Evolutionary conservation across 2,113 vertebrate genomes (phyloP).

Genomic region (Dinomys branickii): DNA sequence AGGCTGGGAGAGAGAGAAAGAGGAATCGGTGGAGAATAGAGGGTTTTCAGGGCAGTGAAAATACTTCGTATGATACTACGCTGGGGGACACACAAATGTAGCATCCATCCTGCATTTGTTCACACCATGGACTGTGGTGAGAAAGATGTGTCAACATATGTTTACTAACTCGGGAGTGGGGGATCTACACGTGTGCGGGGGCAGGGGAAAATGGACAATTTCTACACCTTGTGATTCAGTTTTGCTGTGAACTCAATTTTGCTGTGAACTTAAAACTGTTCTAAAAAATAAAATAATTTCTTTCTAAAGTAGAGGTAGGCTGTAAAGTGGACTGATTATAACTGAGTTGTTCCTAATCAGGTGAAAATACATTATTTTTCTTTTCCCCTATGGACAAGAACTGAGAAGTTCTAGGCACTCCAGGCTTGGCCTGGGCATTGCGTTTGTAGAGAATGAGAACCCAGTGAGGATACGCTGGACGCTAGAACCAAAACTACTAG

Average conservation of each 20-base stretch:
- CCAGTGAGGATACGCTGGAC: background rate
- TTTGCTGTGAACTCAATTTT: background rate
- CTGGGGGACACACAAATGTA: background rate
- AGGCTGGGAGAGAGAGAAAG: too few relatives aligned
- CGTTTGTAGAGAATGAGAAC: conserved; percentile 56
- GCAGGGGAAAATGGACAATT: background rate
- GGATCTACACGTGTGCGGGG: background rate
- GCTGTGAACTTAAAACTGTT: background rate
- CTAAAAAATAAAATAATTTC: background rate
- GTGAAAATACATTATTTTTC: conserved; percentile 26
- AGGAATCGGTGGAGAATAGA: background rate
- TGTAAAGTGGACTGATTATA: conserved; percentile 34
- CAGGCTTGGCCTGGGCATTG: conserved; percentile 30
- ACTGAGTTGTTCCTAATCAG: conserved; percentile 19
- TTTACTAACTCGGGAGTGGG: background rate
- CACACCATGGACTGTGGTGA: background rate
- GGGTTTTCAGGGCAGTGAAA: background rate
- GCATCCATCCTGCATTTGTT: background rate
- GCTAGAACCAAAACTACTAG: conserved; percentile 44
- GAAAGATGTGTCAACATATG: background rate
- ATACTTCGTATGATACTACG: background rate
- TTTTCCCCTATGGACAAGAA: conserved; percentile 56
- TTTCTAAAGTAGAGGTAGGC: background rate
- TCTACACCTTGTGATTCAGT: background rate
- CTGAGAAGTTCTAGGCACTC: conserved; percentile 22